Percentiles rank a stretch among this genome's conserved stretches.
phyloP scores from a whole-genome alignment of 2,888 invertebrate species.

The Pardosa pseudoannulata region DNA sequence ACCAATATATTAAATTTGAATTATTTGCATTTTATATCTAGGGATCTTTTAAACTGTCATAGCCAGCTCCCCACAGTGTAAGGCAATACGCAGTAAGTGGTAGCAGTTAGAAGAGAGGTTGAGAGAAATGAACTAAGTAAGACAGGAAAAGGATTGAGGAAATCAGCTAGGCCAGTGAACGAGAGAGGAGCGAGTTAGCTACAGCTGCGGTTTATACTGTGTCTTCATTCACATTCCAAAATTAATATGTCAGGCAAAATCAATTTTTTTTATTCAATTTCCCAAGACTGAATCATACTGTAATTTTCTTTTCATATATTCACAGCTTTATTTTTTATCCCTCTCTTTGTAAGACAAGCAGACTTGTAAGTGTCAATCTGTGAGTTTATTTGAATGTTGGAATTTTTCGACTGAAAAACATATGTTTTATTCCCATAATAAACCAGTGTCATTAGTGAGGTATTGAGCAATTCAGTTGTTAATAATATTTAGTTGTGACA shows the following conservation, averaged over 20 bases:
- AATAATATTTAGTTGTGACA: background rate
- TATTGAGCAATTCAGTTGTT: background rate
- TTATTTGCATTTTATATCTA: constrained; percentile 70
- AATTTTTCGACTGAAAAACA: constrained; percentile 18
- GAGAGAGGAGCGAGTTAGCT: constrained; percentile 55
- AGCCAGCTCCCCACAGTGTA: constrained; percentile 70
- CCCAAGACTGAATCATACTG: constrained; percentile 65
- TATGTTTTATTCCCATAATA: constrained; percentile 15
- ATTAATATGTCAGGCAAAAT: constrained; percentile 47
- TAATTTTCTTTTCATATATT: constrained; percentile 33
- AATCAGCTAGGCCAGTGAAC: constrained; percentile 62
- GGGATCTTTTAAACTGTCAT: constrained; percentile 68
- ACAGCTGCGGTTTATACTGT: constrained; percentile 61
- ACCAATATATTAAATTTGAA: constrained; percentile 28
- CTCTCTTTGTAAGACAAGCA: constrained; percentile 60
- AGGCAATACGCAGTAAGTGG: constrained; percentile 63
- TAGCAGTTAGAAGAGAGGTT: constrained; percentile 67
- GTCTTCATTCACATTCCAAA: constrained; percentile 61
- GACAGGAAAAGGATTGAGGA: constrained; percentile 50
- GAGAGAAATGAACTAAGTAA: constrained; percentile 51
- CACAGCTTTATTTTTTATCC: constrained; percentile 36
- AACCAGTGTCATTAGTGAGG: constrained; percentile 15
- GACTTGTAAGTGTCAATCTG: constrained; percentile 58
- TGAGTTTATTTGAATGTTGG: constrained; percentile 44
- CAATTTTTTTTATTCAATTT: constrained; percentile 33